These are phyloP conservation scores for Remorina albescens DNA, from an alignment of 2,797 vertebrate species.

Conservation along the genomic window DNA sequence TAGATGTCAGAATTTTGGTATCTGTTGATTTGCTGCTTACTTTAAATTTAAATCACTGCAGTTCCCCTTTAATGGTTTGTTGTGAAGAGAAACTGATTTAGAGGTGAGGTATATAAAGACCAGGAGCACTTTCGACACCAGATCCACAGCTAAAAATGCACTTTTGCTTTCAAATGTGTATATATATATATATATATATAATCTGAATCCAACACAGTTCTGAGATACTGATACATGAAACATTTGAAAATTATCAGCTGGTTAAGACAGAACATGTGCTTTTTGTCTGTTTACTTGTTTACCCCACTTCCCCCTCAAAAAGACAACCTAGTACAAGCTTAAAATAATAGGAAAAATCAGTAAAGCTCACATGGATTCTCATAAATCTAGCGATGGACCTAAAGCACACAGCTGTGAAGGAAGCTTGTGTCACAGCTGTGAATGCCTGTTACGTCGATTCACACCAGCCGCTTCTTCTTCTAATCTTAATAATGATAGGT, in stretches of 20 bases:
- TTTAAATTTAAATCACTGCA: background rate
- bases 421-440: conserved; percentile 72
- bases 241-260: background rate
- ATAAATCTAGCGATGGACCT: conserved; percentile 16
- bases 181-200: too few relatives aligned
- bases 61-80: background rate
- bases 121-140: background rate
- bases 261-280: background rate
- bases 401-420: conserved; percentile 37
- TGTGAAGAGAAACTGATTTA: background rate
- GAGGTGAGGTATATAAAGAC: background rate
- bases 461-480: conserved; percentile 65
- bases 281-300: conserved; percentile 7
- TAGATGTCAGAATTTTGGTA: background rate
- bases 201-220: background rate
- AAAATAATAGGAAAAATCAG: conserved; percentile 1
- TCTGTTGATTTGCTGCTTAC: background rate
- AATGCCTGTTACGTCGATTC: conserved; percentile 61
- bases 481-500: conserved; percentile 84
- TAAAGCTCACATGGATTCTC: conserved; percentile 5
- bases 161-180: too few relatives aligned
- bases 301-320: background rate
- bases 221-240: background rate
- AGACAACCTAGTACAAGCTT: background rate
- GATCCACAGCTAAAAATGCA: too few relatives aligned